Percentiles rank a stretch among this genome's conserved stretches.
Conservation (phyloP, 2,888 invertebrate species). For the Cryptocheilus praepositus region DNA sequence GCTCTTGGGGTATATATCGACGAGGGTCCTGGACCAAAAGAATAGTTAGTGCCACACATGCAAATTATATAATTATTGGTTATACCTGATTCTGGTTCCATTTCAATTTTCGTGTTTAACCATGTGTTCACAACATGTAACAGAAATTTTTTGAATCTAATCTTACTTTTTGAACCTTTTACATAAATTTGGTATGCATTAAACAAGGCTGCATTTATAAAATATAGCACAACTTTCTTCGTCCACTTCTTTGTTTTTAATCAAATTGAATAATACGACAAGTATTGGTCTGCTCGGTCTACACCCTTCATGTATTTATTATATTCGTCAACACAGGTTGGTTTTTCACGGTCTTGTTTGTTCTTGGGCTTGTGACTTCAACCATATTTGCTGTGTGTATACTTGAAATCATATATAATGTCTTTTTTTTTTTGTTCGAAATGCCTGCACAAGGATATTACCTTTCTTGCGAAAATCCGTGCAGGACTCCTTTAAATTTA, state of each 20-base stretch:
- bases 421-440: slow-evolving; percentile 26
- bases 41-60: too few species aligned
- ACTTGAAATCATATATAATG: slow-evolving; percentile 36
- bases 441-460: slow-evolving; percentile 21
- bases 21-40: too few species aligned
- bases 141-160: neutral
- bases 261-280: neutral
- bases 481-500: slow-evolving; percentile 14
- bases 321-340: slow-evolving; percentile 2
- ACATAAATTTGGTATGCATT: slow-evolving; percentile 3
- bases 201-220: slow-evolving; percentile 3
- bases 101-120: too few species aligned
- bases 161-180: neutral
- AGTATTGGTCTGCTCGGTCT: slow-evolving; percentile 1
- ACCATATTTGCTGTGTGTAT: slow-evolving; percentile 35
- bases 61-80: too few species aligned
- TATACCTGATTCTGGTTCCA: too few species aligned
- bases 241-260: slow-evolving; percentile 1
- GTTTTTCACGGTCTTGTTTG: slow-evolving; percentile 6
- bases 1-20: too few species aligned
- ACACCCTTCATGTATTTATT: slow-evolving; percentile 1
- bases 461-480: slow-evolving; percentile 18
- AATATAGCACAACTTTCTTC: slow-evolving; percentile 2
- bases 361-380: slow-evolving; percentile 20
- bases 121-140: too few species aligned